Conservation (phyloP, 1,140 invertebrate species). For the Armadillidium nasatum region DNA sequence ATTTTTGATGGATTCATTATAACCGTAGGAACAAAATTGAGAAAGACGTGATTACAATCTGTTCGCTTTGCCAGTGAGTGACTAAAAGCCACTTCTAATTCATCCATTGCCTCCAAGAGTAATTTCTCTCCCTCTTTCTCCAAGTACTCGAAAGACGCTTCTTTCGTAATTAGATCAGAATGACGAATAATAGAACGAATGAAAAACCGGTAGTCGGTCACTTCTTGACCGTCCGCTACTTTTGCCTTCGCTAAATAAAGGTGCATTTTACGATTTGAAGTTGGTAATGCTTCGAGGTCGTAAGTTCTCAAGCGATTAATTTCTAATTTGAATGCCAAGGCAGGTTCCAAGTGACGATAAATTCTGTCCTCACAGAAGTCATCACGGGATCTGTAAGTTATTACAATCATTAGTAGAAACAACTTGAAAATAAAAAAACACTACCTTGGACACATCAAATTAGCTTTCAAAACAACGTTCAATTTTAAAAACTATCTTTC, state of each 20-base stretch:
- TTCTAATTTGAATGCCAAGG: constrained; percentile 94
- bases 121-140: constrained; percentile 97
- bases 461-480: too few species aligned
- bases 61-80: constrained; percentile 85
- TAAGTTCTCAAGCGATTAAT: constrained; percentile 92
- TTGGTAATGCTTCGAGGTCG: constrained; percentile 87
- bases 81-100: constrained; percentile 94
- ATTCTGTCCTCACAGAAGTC: constrained; percentile 92
- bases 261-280: constrained; percentile 98
- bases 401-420: constrained; percentile 19
- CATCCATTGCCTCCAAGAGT: constrained; percentile 94
- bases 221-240: constrained; percentile 86
- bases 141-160: constrained; percentile 95
- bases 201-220: constrained; percentile 95
- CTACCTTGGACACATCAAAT: too few species aligned
- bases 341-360: constrained; percentile 93
- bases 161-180: constrained; percentile 95
- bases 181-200: constrained; percentile 95
- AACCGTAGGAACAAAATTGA: constrained; percentile 96
- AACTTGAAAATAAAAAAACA: too few species aligned
- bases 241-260: constrained; percentile 93
- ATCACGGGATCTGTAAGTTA: constrained; percentile 63
- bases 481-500: too few species aligned
- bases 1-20: constrained; percentile 96
- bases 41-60: constrained; percentile 98